Conservation (phyloP, 2,113 vertebrate species). For the Sardina pilchardus region DNA sequence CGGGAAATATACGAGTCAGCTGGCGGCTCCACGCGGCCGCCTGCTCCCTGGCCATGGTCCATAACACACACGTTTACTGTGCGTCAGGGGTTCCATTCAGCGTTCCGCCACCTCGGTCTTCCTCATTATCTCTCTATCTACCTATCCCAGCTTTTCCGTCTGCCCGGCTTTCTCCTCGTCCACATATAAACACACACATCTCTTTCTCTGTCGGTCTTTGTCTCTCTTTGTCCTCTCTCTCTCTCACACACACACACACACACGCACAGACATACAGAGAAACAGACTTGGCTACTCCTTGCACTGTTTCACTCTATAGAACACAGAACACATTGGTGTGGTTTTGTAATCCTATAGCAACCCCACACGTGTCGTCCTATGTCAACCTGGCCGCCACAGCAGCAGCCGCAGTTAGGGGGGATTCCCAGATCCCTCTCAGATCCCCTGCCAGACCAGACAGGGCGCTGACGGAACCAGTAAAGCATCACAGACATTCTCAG, state of each 20-base stretch:
- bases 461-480: neutral
- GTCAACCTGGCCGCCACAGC: neutral
- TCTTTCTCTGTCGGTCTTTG: neutral
- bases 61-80: neutral
- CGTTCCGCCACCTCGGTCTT: neutral
- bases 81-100: conserved; percentile 20
- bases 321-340: neutral
- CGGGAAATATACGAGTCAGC: conserved; percentile 5
- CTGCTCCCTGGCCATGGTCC: neutral
- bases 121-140: conserved; percentile 3
- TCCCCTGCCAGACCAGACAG: neutral
- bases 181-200: neutral
- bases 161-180: neutral
- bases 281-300: too few relatives aligned
- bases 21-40: neutral
- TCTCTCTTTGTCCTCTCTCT: neutral
- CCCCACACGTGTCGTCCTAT: neutral
- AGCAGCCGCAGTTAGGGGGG: neutral
- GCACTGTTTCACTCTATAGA: neutral
- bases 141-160: neutral
- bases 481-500: neutral
- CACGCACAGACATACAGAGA: neutral
- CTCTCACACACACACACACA: neutral
- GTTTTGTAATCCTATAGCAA: neutral
- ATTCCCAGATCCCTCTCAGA: neutral